Conservation (phyloP, 2,888 invertebrate genomes). For the Leucoptera coffeella region DNA sequence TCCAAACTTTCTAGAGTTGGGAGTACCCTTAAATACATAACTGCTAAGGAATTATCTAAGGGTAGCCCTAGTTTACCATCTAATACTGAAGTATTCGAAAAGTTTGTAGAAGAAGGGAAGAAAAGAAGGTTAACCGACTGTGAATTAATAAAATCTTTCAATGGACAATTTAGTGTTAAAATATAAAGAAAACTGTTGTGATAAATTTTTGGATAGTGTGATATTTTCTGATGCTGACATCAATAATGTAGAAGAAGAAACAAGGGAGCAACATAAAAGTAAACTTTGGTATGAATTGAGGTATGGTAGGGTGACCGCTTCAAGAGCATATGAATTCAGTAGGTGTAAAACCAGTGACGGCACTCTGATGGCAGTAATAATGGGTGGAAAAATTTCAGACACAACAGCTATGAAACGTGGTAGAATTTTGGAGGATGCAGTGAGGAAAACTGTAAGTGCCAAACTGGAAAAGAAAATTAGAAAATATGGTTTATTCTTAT, state of each 20-base stretch:
- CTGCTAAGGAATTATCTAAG: no score
- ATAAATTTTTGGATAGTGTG: not conserved
- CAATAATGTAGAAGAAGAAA: slow-evolving; percentile 1
- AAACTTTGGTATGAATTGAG: slow-evolving; percentile 6
- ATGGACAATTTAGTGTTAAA: not conserved
- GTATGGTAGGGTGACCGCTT: slow-evolving; percentile 8
- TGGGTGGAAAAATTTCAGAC: slow-evolving; percentile 8
- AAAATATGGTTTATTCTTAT: slow-evolving; percentile 9
- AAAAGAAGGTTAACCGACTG: no score
- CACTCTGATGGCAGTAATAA: slow-evolving; percentile 6
- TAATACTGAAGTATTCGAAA: not conserved
- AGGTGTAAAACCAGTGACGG: slow-evolving; percentile 7
- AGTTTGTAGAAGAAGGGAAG: slow-evolving; percentile 1
- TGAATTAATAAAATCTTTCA: slow-evolving; percentile 2
- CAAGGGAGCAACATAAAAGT: slow-evolving; percentile 5
- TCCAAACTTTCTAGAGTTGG: no score
- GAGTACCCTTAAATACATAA: no score
- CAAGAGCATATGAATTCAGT: slow-evolving; percentile 9
- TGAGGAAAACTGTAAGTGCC: slow-evolving; percentile 7
- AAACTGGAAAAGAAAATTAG: slow-evolving; percentile 9
- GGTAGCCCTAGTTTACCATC: no score
- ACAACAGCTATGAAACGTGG: slow-evolving; percentile 7
- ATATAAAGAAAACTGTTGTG: not conserved
- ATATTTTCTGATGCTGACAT: not conserved
- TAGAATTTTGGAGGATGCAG: slow-evolving; percentile 6